Base-by-base conservation (phyloP, 1,140 invertebrate genomes). In the Lethrus apterus region DNA sequence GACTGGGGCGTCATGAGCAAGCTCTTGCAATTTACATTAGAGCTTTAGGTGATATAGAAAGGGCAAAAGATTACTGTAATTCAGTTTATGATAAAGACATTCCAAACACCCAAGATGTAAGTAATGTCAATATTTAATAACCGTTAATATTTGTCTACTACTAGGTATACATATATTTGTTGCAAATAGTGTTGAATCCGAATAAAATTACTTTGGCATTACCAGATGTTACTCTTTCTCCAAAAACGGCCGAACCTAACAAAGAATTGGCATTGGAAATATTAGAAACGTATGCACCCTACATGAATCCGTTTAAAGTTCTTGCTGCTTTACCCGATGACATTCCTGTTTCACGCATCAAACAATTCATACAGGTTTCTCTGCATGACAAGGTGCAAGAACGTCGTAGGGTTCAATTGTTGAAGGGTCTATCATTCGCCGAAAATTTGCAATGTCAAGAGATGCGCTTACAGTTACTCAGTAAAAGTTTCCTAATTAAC, bases 21-120 rank as follows among this genome's bases (percentile, higher is more conserved):
- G 93, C 89, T 2, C 69, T 99, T 30, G 81, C 83, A 0, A 93
- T 98, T 61, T 98, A 97, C 64, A 79, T 94, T 14, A 56, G 86
- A 75, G 72, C 81, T 74, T 57, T 80, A 81, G 81, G 89, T 32
- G 84, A 98, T 69, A 76, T 85, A 13, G 60, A 78, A 0, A 80
- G 82, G 59, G 94, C 94, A 0, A 81, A 87, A 57, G 68, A 80
- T 43, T 97, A 96, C 70, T 95, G 93, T 62, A 76, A 83, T 56
- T 81, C 75, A 63, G 79, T 84, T 41, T 79, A 77, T 47, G 55
- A 69, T 33, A 44, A 48, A 3, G 33, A 43, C 17, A 40, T 43
- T 23, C 45, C 51, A 3, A 51, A 42, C 9, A 50, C 49, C 42
- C 42, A 58, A 47, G 48, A 46, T 36, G 60, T 62, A 51, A 56